phyloP scores from a whole-genome alignment of 1,140 invertebrate species.

The Drosophila oshimai region DNA sequence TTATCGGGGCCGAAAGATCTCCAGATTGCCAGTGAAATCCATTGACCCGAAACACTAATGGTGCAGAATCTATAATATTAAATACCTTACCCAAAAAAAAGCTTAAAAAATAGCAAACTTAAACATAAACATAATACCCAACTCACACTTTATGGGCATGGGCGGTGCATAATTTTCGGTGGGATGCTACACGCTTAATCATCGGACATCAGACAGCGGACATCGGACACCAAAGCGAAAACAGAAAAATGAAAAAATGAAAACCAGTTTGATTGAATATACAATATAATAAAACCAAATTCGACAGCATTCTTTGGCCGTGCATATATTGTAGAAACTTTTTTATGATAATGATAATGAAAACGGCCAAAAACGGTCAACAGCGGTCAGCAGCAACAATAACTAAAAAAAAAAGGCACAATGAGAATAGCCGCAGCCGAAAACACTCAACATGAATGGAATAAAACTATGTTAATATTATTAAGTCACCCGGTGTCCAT shows the following conservation, averaged over 20 bases:
- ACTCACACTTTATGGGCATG: conserved; percentile 36
- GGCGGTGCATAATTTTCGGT: conserved; percentile 51
- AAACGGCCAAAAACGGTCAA: conserved; percentile 44
- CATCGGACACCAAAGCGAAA: conserved; percentile 21
- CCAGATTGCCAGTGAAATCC: conserved; percentile 4
- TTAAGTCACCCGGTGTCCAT: conserved; percentile 27
- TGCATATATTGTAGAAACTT: conserved; percentile 71
- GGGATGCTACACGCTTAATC: conserved; percentile 34
- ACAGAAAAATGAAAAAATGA: conserved; percentile 40
- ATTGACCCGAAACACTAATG: conserved; percentile 28
- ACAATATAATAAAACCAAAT: conserved; percentile 67
- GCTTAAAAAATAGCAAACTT: conserved; percentile 1
- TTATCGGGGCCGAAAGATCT: conserved; percentile 10
- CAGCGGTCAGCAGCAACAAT: conserved; percentile 24
- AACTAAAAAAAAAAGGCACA: conserved; percentile 1
- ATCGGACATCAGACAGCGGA: conserved; percentile 6
- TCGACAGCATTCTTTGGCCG: conserved; percentile 68
- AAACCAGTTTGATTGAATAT: conserved; percentile 64
- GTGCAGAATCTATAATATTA: conserved; percentile 22
- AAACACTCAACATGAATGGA: conserved; percentile 40
- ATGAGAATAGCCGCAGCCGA: conserved; percentile 26
- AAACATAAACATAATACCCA: conserved; percentile 10
- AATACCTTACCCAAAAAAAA: conserved; percentile 5
- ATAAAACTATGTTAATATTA: conserved; percentile 46
- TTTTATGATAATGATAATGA: conserved; percentile 64